These are phyloP conservation scores for Aromia moschata DNA, from an alignment of 2,888 invertebrate genomes.

Conservation along the genomic window DNA sequence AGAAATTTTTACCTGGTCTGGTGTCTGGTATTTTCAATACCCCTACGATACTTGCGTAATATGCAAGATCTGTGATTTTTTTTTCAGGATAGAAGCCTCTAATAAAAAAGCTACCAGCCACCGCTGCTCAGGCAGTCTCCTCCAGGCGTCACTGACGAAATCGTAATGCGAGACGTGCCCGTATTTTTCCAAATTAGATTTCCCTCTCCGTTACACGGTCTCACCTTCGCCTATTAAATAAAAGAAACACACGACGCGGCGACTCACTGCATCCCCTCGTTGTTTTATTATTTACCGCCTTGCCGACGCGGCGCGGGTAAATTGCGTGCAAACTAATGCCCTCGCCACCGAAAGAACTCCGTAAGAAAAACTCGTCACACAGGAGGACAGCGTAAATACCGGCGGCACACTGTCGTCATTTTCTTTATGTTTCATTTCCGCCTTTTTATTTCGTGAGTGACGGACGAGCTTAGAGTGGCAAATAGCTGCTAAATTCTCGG, in stretches of 20 bases:
- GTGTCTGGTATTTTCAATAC: no score
- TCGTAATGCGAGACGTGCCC: no score
- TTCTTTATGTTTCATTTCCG: slow-evolving; percentile 13
- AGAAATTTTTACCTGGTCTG: no score
- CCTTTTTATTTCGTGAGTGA: background rate
- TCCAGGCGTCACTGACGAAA: no score
- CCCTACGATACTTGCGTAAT: no score
- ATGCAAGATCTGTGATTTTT: no score
- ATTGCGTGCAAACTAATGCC: slow-evolving; percentile 20
- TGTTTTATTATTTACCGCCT: slow-evolving; percentile 15
- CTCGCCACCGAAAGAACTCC: background rate
- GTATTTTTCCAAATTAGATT: background rate
- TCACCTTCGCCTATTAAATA: slow-evolving; percentile 11
- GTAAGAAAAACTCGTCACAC: slow-evolving; percentile 3
- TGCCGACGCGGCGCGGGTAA: background rate
- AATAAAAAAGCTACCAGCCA: no score
- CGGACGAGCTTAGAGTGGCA: no score
- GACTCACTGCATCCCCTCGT: slow-evolving; percentile 6
- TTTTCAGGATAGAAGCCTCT: no score
- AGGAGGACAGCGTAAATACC: background rate
- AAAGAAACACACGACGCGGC: slow-evolving; percentile 14
- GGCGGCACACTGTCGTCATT: slow-evolving; percentile 4
- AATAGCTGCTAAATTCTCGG: no score
- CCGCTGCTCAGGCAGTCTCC: no score
- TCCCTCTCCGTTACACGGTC: background rate